phyloP scores from a whole-genome alignment of 92 coral and sea anemone genomes.

The Zoanthus gigantus region DNA sequence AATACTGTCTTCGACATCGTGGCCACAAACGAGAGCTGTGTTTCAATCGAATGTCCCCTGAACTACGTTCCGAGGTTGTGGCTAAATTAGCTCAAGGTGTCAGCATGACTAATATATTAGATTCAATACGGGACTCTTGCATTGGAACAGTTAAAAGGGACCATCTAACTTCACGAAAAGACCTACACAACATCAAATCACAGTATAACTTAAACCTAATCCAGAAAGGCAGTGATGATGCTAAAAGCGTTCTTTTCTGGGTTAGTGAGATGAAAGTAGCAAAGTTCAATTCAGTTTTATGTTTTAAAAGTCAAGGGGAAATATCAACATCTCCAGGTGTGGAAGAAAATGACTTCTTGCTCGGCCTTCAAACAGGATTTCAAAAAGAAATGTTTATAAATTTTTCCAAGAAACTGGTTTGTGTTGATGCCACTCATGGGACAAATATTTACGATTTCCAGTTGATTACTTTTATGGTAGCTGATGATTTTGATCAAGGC shows the following conservation, averaged over 20 bases:
- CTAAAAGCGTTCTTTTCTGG: not conserved
- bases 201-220: too few relatives aligned
- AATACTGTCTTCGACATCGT: too few relatives aligned
- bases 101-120: too few relatives aligned
- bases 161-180: too few relatives aligned
- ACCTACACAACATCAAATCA: too few relatives aligned
- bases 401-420: slow-evolving; percentile 24
- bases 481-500: slow-evolving; percentile 51
- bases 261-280: not conserved
- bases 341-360: slow-evolving; percentile 20
- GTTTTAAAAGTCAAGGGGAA: not conserved
- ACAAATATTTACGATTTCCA: slow-evolving; percentile 54
- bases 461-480: slow-evolving; percentile 44
- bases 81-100: too few relatives aligned
- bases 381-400: not conserved
- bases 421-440: slow-evolving; percentile 42
- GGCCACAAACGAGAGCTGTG: too few relatives aligned
- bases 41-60: too few relatives aligned
- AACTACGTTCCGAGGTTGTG: too few relatives aligned
- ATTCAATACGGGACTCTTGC: too few relatives aligned
- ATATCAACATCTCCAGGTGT: not conserved
- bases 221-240: too few relatives aligned
- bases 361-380: slow-evolving; percentile 54
- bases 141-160: too few relatives aligned
- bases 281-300: not conserved